Conservation (phyloP, 2,888 invertebrate species). For the Himalopsyche kuldschensis region DNA sequence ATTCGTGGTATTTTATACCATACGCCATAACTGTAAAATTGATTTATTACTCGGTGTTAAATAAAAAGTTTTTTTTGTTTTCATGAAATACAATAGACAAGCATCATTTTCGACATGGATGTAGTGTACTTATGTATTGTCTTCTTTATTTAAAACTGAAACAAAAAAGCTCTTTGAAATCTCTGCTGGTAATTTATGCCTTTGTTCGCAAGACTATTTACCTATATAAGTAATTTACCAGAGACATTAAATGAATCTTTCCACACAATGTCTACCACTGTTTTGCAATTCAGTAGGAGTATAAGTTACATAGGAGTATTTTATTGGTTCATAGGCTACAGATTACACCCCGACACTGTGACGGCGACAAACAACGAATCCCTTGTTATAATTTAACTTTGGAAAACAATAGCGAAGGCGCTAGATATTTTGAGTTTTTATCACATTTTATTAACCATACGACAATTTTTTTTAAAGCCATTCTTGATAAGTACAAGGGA, state of each 20-base stretch:
- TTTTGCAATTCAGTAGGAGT: neutral
- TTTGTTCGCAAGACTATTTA: neutral
- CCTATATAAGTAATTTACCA: neutral
- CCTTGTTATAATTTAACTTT: no score
- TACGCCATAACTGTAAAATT: neutral
- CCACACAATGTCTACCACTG: neutral
- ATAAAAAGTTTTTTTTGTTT: conserved; percentile 8
- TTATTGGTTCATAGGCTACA: no score
- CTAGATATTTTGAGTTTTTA: no score
- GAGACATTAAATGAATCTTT: neutral
- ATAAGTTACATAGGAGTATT: no score
- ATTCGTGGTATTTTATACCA: neutral
- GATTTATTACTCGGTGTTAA: conserved; percentile 25
- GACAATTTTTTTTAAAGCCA: no score
- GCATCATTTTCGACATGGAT: neutral
- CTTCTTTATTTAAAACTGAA: neutral
- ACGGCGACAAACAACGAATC: no score
- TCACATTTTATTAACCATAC: no score
- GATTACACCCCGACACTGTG: no score
- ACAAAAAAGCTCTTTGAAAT: neutral
- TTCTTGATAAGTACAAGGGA: no score
- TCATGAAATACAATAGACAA: neutral
- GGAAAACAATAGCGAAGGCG: no score
- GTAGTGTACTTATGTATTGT: neutral
- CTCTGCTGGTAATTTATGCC: neutral